phyloP scores from a whole-genome alignment of 2,888 invertebrate genomes.

The Gastrophysa polygoni region DNA sequence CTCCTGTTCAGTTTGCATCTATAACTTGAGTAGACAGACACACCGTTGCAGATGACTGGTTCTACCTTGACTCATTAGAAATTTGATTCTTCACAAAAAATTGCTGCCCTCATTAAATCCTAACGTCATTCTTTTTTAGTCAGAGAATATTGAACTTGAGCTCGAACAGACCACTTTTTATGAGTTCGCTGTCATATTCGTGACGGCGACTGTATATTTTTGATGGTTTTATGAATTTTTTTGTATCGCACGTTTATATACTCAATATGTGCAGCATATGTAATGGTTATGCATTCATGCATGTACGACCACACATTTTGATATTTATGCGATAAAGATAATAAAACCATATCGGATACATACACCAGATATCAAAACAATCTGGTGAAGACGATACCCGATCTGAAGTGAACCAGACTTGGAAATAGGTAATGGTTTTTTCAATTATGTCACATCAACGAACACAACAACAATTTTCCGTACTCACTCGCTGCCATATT shows the following conservation, averaged over 20 bases:
- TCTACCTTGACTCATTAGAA: too few relatives aligned
- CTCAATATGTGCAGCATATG: background rate
- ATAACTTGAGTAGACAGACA: too few relatives aligned
- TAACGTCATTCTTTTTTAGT: too few relatives aligned
- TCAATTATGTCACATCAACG: background rate
- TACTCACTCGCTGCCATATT: too few relatives aligned
- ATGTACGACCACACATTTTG: conserved; percentile 13
- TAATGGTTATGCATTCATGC: conserved; percentile 10
- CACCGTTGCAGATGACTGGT: too few relatives aligned
- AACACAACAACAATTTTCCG: background rate
- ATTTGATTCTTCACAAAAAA: too few relatives aligned
- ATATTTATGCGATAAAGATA: conserved; percentile 20
- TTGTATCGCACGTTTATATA: background rate
- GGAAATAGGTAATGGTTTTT: background rate
- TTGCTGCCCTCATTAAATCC: too few relatives aligned
- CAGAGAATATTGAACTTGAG: background rate
- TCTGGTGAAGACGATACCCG: background rate
- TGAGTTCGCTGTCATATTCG: background rate
- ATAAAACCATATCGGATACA: conserved; percentile 20
- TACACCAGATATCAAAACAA: conserved; percentile 25
- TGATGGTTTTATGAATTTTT: background rate
- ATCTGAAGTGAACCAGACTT: background rate
- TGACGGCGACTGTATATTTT: background rate
- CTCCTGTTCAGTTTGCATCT: too few relatives aligned
- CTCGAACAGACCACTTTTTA: background rate